Percentiles rank a stretch among this genome's conserved stretches.
Conservation (phyloP, 2,113 vertebrate genomes). For the Galbula dea region DNA sequence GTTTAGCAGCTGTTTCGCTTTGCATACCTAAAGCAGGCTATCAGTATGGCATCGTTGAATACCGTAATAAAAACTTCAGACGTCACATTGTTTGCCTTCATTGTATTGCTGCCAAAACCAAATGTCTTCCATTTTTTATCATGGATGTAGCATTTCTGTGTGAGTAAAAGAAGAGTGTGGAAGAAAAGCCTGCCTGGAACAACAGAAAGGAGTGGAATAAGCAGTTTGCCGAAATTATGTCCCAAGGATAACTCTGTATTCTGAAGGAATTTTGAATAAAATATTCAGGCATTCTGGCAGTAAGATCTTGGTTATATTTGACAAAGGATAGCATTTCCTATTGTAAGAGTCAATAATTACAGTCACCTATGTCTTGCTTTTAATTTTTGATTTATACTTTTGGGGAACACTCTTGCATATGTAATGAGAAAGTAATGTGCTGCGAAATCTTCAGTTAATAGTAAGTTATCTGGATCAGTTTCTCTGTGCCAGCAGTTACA, state of each 20-base stretch:
- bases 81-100: not conserved
- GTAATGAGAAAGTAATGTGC: not conserved
- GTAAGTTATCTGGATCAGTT: not conserved
- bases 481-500: not conserved
- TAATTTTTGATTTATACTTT: conserved; percentile 1
- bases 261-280: conserved; percentile 3
- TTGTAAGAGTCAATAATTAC: not conserved
- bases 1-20: not conserved
- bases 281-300: conserved; percentile 12
- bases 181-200: not conserved
- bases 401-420: not conserved
- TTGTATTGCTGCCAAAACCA: not conserved
- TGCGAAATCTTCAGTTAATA: not conserved
- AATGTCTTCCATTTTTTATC: not conserved
- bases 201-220: conserved; percentile 4
- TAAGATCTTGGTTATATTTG: not conserved
- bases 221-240: not conserved
- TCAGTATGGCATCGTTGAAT: not conserved
- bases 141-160: not conserved
- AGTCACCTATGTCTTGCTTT: not conserved
- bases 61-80: not conserved
- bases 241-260: not conserved
- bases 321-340: not conserved
- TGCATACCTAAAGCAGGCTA: not conserved
- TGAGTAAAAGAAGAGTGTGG: not conserved